Evolutionary conservation across 2,113 vertebrate species (phyloP).

Genomic region (Aramus guarauna): DNA sequence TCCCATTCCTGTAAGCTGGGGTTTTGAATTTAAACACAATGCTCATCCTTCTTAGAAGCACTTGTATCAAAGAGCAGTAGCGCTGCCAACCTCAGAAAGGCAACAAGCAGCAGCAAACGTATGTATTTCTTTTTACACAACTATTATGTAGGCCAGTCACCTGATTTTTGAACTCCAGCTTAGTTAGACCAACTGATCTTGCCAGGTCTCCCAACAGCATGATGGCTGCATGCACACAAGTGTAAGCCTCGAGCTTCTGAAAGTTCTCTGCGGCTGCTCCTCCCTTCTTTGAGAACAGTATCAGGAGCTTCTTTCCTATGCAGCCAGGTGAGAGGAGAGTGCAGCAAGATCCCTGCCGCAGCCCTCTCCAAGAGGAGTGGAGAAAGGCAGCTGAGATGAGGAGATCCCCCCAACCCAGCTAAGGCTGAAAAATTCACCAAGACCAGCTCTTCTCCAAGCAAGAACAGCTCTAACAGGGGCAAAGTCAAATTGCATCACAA

Average conservation of each 20-base stretch:
- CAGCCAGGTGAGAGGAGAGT: background rate
- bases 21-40: background rate
- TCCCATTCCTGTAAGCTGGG: background rate
- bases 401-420: background rate
- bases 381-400: background rate
- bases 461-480: background rate
- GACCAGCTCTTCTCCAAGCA: background rate
- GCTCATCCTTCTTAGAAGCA: background rate
- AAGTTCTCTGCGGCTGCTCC: background rate
- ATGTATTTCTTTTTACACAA: background rate
- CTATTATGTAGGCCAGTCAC: background rate
- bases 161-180: background rate
- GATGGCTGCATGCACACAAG: background rate
- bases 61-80: background rate
- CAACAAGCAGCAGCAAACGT: background rate
- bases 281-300: background rate
- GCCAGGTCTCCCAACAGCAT: background rate
- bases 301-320: background rate
- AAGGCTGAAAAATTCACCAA: background rate
- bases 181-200: background rate
- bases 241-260: background rate
- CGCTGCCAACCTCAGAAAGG: background rate
- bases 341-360: background rate
- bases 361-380: background rate
- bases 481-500: background rate